A percentile compares a stretch with the other conserved stretches of the same genome.
These are phyloP conservation scores for Falco cherrug DNA, from an alignment of 2,797 vertebrate genomes.

Conservation along the genomic window DNA sequence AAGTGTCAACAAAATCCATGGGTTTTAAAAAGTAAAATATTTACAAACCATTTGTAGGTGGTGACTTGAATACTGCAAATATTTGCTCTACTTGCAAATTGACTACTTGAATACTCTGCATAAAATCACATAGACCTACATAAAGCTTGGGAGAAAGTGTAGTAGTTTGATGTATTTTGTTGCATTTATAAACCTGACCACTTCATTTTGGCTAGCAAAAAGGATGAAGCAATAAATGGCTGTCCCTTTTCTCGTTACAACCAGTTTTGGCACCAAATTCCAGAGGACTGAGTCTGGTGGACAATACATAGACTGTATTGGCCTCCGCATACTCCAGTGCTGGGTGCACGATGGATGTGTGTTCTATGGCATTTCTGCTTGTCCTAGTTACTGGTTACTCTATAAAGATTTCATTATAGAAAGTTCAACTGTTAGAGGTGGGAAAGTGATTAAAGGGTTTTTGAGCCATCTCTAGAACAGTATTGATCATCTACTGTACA, in stretches of 20 bases:
- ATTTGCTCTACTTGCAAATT: constrained; percentile 25
- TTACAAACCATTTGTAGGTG: neutral
- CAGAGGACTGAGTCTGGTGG: neutral
- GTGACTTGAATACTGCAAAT: constrained; percentile 35
- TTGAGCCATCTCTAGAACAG: neutral
- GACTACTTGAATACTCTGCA: neutral
- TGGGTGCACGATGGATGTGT: neutral
- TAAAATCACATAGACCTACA: neutral
- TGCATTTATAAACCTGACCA: neutral
- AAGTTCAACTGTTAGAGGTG: neutral
- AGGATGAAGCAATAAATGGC: neutral
- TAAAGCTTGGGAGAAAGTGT: neutral
- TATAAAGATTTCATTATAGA: neutral
- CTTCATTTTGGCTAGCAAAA: neutral
- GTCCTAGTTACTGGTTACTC: neutral
- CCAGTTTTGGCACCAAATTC: neutral
- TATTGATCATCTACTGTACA: neutral
- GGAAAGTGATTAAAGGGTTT: neutral
- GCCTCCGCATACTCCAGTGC: neutral
- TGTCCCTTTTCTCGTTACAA: neutral
- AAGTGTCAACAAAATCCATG: neutral
- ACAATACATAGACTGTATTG: accelerated
- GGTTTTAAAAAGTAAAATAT: constrained; percentile 21
- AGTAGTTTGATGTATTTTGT: neutral
- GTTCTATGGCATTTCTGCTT: neutral